Evolutionary conservation across 2,797 vertebrate genomes (phyloP).

Genomic region (Myotis planiceps): DNA sequence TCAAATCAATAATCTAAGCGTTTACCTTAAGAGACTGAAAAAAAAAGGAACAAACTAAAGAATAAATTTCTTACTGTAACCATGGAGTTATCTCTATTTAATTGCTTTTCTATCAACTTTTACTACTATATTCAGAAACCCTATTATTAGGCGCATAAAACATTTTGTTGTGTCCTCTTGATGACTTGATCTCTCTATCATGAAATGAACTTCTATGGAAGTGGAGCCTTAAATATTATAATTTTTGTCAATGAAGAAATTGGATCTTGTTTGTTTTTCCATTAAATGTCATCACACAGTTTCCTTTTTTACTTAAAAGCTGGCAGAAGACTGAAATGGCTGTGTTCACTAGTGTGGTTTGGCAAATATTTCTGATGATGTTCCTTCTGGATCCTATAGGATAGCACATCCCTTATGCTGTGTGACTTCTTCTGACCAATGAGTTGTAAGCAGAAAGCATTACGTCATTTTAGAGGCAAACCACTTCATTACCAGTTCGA

Average conservation of each 20-base stretch:
- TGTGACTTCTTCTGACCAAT: neutral
- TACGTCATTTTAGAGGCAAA: neutral
- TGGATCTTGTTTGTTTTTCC: neutral
- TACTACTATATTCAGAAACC: neutral
- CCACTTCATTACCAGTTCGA: neutral
- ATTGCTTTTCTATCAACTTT: neutral
- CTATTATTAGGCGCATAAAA: neutral
- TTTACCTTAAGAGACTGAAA: neutral
- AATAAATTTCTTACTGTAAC: neutral
- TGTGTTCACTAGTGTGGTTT: neutral
- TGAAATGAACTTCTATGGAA: neutral
- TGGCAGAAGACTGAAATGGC: neutral
- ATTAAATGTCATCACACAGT: neutral
- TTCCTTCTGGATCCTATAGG: neutral
- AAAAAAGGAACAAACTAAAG: neutral
- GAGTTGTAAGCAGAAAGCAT: neutral
- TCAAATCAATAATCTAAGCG: neutral
- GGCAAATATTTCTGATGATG: neutral
- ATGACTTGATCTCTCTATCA: neutral
- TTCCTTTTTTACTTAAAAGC: neutral
- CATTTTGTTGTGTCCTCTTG: neutral
- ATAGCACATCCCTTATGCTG: neutral
- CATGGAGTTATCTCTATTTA: neutral
- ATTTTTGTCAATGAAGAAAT: neutral
- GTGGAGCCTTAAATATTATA: neutral